A percentile compares a stretch with the other conserved stretches of the same genome.
These are phyloP conservation scores for Callyntrura sp. DNA, from an alignment of 2,888 invertebrate genomes.

Conservation along the genomic window DNA sequence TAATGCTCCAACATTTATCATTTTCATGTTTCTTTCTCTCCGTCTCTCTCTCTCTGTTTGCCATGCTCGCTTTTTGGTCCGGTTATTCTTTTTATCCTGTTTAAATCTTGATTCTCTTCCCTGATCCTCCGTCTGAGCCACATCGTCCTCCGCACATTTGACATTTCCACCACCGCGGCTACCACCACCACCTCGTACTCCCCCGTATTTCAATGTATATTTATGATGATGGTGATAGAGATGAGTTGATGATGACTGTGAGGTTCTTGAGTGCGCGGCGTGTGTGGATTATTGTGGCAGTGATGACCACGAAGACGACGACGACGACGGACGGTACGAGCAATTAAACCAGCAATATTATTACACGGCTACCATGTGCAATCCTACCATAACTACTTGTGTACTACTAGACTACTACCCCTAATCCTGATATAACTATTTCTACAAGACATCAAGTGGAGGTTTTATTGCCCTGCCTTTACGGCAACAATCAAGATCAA, in stretches of 20 bases:
- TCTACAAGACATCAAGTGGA: too few species aligned
- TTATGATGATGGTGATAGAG: neutral
- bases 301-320: neutral
- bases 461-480: too few species aligned
- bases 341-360: slow-evolving; percentile 28
- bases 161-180: neutral
- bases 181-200: neutral
- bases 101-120: neutral
- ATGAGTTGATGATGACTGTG: slow-evolving; percentile 2
- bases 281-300: neutral
- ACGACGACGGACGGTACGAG: neutral
- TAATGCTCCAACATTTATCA: neutral
- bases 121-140: neutral
- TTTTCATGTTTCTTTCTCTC: neutral
- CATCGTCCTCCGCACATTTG: neutral
- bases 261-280: neutral
- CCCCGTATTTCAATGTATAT: neutral
- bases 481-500: too few species aligned
- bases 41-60: neutral
- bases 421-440: too few species aligned
- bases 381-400: neutral
- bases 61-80: neutral
- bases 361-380: neutral
- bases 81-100: neutral
- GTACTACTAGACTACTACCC: too few species aligned